These are phyloP conservation scores for Trachymyrmex septentrionalis DNA, from an alignment of 1,140 invertebrate genomes.

Conservation along the genomic window DNA sequence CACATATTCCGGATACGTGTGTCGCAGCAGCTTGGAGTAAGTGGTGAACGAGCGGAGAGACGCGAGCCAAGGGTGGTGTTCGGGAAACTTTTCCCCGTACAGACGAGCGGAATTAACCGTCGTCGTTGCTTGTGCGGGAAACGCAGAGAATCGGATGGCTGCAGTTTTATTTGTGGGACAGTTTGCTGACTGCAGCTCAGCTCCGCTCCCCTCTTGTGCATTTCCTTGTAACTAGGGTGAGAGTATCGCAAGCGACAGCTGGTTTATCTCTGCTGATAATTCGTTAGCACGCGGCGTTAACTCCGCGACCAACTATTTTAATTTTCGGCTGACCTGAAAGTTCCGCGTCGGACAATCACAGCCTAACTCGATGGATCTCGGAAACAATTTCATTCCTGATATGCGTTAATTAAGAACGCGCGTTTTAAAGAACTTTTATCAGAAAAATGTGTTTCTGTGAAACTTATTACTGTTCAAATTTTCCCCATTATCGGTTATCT, in stretches of 20 bases:
- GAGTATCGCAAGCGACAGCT: not conserved
- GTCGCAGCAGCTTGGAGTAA: not conserved
- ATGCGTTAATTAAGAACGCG: not conserved
- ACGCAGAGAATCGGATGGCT: conserved; percentile 39
- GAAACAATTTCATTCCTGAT: not conserved
- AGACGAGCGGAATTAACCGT: conserved; percentile 51
- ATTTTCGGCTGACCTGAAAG: conserved; percentile 46
- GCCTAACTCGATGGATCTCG: not conserved
- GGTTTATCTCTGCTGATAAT: conserved; percentile 3
- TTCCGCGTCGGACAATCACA: not conserved
- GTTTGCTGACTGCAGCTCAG: conserved; percentile 45
- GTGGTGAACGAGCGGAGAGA: not conserved
- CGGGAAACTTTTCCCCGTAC: conserved; percentile 43
- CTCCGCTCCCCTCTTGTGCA: conserved; percentile 19
- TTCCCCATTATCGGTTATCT: too few species aligned
- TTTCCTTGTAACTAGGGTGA: conserved; percentile 18
- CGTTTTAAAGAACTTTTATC: not conserved
- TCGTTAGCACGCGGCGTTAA: conserved; percentile 27
- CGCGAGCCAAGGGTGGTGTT: conserved; percentile 19
- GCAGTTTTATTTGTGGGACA: conserved; percentile 50
- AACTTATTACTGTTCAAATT: too few species aligned
- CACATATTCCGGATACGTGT: not conserved
- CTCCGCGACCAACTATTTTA: conserved; percentile 10
- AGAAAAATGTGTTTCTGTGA: too few species aligned
- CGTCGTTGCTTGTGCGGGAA: not conserved